Conservation (phyloP, 2,888 invertebrate genomes). For the Dryadula phaetusa region DNA sequence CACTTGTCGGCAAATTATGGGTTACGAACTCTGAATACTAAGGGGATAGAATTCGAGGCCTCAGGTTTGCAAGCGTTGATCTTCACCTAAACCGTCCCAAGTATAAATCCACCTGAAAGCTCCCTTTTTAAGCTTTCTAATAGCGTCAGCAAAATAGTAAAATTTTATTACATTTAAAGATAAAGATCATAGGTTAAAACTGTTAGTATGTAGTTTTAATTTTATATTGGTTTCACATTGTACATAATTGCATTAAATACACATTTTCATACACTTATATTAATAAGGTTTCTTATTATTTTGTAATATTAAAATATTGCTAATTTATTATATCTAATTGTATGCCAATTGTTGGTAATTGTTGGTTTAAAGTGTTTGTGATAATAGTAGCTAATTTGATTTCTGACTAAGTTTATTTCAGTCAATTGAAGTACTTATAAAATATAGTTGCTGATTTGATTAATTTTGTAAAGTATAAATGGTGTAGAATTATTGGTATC, state of each 20-base stretch:
- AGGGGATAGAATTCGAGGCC: conserved; percentile 18
- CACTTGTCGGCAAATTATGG: conserved; percentile 26
- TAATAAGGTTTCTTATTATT: too few relatives aligned
- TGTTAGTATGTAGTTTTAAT: background rate
- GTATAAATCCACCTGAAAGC: conserved; percentile 6
- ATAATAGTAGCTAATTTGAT: too few relatives aligned
- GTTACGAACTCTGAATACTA: conserved; percentile 26
- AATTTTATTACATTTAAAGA: background rate
- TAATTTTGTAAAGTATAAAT: too few relatives aligned
- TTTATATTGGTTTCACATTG: background rate
- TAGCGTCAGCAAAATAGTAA: conserved; percentile 20
- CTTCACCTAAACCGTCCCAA: conserved; percentile 12
- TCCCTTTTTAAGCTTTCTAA: conserved; percentile 14
- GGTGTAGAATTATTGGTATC: too few relatives aligned
- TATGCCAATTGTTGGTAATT: too few relatives aligned
- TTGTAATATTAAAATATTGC: too few relatives aligned
- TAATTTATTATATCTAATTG: too few relatives aligned
- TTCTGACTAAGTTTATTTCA: too few relatives aligned
- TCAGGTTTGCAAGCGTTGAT: conserved; percentile 25
- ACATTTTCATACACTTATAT: too few relatives aligned
- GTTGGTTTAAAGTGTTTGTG: too few relatives aligned
- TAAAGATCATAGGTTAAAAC: background rate
- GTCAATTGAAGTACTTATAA: too few relatives aligned
- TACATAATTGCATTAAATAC: background rate
- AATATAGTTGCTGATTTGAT: too few relatives aligned